A percentile compares a stretch with the other conserved stretches of the same genome.
Evolutionary conservation across 2,113 vertebrate genomes (phyloP).

Genomic region (Agapornis roseicollis): DNA sequence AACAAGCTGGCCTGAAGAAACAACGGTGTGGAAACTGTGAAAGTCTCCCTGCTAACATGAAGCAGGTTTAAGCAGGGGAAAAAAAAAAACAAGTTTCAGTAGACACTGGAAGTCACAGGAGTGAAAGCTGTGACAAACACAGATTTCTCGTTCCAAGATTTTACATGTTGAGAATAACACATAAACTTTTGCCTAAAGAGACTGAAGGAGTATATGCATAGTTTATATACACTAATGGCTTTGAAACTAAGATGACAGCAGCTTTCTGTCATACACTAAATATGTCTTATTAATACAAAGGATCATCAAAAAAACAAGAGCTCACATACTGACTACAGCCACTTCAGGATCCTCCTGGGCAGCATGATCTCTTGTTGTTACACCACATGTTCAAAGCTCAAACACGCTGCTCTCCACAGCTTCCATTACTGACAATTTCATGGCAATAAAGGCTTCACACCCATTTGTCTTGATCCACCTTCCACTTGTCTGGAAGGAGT

Average conservation of each 20-base stretch:
- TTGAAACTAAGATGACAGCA: neutral
- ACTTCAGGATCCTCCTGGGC: neutral
- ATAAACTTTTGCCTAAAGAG: neutral
- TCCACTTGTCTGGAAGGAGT: neutral
- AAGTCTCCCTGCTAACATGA: neutral
- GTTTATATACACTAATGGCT: neutral
- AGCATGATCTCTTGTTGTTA: neutral
- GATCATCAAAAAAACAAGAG: neutral
- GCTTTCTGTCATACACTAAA: neutral
- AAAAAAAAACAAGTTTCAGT: neutral
- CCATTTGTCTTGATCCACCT: neutral
- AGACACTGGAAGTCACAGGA: slow-evolving; percentile 18
- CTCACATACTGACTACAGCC: neutral
- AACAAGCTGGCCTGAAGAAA: neutral
- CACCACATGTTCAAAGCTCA: rapidly evolving
- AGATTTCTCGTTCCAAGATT: neutral
- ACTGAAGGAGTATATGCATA: neutral
- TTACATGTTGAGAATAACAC: neutral
- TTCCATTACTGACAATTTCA: neutral
- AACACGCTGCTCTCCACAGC: rapidly evolving
- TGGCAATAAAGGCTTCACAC: neutral
- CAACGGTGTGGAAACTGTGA: neutral
- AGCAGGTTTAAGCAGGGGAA: neutral
- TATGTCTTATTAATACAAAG: neutral
- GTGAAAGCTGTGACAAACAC: slow-evolving; percentile 33